phyloP scores from a whole-genome alignment of 2,888 invertebrate species.

The Aporophyla nigra region DNA sequence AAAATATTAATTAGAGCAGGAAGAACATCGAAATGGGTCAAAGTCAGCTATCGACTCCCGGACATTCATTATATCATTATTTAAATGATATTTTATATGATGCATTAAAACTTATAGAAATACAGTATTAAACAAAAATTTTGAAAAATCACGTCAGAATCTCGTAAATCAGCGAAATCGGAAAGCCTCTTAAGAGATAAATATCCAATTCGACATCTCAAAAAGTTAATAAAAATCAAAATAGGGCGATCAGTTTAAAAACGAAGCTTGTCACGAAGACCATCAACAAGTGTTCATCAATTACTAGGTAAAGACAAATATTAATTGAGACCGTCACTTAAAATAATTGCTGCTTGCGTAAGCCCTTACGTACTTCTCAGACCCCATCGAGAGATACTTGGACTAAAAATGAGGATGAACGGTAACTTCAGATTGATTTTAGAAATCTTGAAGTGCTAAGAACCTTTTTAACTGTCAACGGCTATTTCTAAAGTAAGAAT shows the following conservation, averaged over 20 bases:
- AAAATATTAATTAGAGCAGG: too few relatives aligned
- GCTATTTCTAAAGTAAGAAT: neutral
- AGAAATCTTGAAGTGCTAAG: constrained; percentile 6
- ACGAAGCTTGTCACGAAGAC: neutral
- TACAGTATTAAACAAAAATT: too few relatives aligned
- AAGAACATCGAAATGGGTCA: too few relatives aligned
- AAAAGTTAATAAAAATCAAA: neutral
- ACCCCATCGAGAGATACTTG: constrained; percentile 19
- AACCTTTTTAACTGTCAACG: constrained; percentile 22
- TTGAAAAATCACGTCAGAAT: too few relatives aligned
- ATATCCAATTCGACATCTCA: neutral
- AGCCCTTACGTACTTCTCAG: neutral
- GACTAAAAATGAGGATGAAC: constrained; percentile 33
- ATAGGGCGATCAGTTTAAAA: neutral
- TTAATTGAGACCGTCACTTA: constrained; percentile 5
- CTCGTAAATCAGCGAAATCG: too few relatives aligned
- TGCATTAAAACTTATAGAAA: too few relatives aligned
- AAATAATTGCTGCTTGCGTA: constrained; percentile 35
- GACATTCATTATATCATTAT: too few relatives aligned
- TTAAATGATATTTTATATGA: too few relatives aligned
- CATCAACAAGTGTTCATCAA: constrained; percentile 14
- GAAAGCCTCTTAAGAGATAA: neutral
- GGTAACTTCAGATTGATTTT: constrained; percentile 12
- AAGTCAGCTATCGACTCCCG: too few relatives aligned
- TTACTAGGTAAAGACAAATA: neutral